Base-by-base conservation (phyloP, 2,888 invertebrate genomes). In the Polietes domitor region DNA sequence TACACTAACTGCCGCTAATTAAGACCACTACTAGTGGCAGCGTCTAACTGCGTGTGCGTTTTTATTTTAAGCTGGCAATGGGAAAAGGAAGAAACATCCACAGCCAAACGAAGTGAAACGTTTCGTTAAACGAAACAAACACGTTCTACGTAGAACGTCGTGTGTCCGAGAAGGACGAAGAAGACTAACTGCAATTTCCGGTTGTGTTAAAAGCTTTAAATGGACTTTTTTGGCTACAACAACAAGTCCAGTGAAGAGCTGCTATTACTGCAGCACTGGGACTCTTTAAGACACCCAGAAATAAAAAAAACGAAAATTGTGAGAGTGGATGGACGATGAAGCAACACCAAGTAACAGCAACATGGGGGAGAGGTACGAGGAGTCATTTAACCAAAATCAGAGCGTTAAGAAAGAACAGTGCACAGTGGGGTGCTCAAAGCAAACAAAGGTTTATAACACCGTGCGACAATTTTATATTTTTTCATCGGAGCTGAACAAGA, bases 181-280 rank as follows among this genome's bases (percentile, higher is more conserved):
- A 65, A 65, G 41, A 65, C 28, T 37, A 65, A 65, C 65, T 65
- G 65, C 65, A 19, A 65, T 41, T 32, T 65, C 65, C 65, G 65
- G 19, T 37, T 19, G 3, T 19, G 65, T 21, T 65, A 65, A 65
- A 37, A 65, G 65, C 65, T 65, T 65, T 37, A 65, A 41, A 65
- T 32, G 24, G 58, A 58, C 12, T 61, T 58, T 61, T 58, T 61
- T 61, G 26, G 58, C 24, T 24, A 12, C 19, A 5, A 1, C 7
- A 37, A 12, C 6, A 37, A 12, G 15, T n/a, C 61, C n/a, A 17
- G 32, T 65, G 19, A 65, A 65, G 2, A 3, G n/a, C 19, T 37
- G 9, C 19, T 17, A 21, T 21, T 21, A 19, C 53, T 47, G 61
- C 61, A 19, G 19, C 37, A 37, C 21, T 41, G 10, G 37, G 21